Evolutionary conservation across 2,113 vertebrate genomes (phyloP), one percentile per base, ranked within the genome.

Genomic region (Ia io): DNA sequence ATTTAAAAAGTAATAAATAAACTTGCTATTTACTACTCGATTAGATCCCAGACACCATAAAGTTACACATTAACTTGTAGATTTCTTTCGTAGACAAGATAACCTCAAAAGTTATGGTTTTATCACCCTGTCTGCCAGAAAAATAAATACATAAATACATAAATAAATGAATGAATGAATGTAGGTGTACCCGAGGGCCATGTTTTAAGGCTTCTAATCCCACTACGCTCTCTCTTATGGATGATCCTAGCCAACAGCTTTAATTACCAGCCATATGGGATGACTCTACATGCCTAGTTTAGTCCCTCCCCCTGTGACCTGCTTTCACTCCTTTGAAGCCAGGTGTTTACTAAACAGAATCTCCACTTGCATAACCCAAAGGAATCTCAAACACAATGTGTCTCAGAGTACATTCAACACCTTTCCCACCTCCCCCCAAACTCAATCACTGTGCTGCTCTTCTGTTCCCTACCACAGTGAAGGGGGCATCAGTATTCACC

Each of bases 331-430:
- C 51, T 35, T 9, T 28, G 37, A 78, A 92, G n/a, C 69, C 74
- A 87, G 37, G 59, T 70, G 53, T 80, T 95, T 87, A 80, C 59
- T 61, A 80, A 92, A 76, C 67, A 97, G 82, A 90, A 51, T 40
- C 74, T 80, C 14, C 56, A 63, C 35, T 78, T 37, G n/a, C n/a
- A 73, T 42, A 47, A 84, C 35, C 74, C 61, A 88, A 70, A 90
- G 35, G 51, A 85, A 56, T 6, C 35, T 80, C 8, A 17, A 65
- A 61, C 2, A 28, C 69, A 20, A 18, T 9, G 80, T 11, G 42
- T 77, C 44, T 71, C n/a, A 11, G 70, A 70, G 16, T 30, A 69
- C 8, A 32, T 42, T 70, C n/a, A 80, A 73, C 30, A 47, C 7
- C 9, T 47, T 44, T 22, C 53, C 9, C 56, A 30, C 6, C 20